phyloP scores from a whole-genome alignment of 1,140 invertebrate species.

The Drosophila lowei region DNA sequence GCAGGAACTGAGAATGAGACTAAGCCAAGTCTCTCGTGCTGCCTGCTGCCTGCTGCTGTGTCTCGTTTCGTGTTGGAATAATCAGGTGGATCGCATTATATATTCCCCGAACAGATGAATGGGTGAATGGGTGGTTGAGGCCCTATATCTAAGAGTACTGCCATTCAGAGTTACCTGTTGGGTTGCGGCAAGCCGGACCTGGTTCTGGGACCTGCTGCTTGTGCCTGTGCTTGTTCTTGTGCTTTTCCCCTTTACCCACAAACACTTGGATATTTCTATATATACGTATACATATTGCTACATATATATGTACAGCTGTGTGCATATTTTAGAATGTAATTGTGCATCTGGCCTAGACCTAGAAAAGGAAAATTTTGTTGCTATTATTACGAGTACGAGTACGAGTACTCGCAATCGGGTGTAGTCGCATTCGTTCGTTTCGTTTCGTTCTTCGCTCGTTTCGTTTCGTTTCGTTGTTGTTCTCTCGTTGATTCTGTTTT shows the following conservation, averaged over 20 bases:
- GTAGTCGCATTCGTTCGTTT: constrained; percentile 20
- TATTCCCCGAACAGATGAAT: constrained; percentile 9
- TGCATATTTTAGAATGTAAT: constrained; percentile 83
- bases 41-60: no score
- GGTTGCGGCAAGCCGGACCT: constrained; percentile 22
- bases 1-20: constrained; percentile 51
- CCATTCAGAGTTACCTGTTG: constrained; percentile 16
- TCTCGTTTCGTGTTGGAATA: constrained; percentile 3
- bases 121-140: constrained; percentile 14
- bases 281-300: constrained; percentile 7
- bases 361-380: constrained; percentile 83
- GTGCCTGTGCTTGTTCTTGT: not conserved
- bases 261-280: not conserved
- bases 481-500: constrained; percentile 9
- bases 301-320: constrained; percentile 40
- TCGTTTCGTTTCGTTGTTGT: constrained; percentile 21
- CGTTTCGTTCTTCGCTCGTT: constrained; percentile 5
- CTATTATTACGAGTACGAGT: constrained; percentile 73
- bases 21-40: constrained; percentile 19
- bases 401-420: constrained; percentile 41
- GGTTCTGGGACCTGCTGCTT: constrained; percentile 3
- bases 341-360: constrained; percentile 83
- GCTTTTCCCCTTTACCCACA: not conserved
- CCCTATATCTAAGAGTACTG: constrained; percentile 37
- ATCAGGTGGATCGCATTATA: constrained; percentile 22